Evolutionary conservation across 2,888 invertebrate species (phyloP), one percentile per base, ranked within the genome.

Genomic region (Noctua pronuba): DNA sequence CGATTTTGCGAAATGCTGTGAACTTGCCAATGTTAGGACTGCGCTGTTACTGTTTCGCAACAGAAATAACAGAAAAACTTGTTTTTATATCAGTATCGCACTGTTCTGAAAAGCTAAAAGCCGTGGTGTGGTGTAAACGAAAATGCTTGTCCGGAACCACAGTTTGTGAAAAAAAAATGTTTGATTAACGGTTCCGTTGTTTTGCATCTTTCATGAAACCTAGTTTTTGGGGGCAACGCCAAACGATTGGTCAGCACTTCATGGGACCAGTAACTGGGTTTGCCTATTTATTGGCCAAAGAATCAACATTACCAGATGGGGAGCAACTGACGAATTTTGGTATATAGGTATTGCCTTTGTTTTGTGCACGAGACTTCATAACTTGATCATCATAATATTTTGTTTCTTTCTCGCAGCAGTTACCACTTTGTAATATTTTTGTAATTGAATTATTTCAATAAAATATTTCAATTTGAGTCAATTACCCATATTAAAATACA

Each of bases 21-120:
- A 73, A 75, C 74, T 84, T 75, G 85, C 82, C 75, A 84, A 82
- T 79, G 82, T 80, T 73, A 67, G 72, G 55, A 83, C 68, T 65
- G 18, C 58, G 10, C 16, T 77, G 68, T 58, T 73, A 31, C 62
- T 65, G 67, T 64, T 73, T 65, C 44, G 44, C 44, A 79, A 73
- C 70, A 73, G 79, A 75, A 75, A n/a, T 31, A 85, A 58, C 46
- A 52, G 28, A 58, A 72, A 79, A 46, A 41, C 38, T 31, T 41
- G 67, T 71, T 85, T 77, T 73, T 84, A n/a, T 75, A 73, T 78
- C 58, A 75, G 66, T 78, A 77, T 75, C 11, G 16, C 10, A 58
- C 35, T 60, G n/a, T 52, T 82, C 16, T 16, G 38, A n/a, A 77
- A 73, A 41, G 58, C 58, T 38, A 28, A 64, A 78, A 73, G 66